phyloP scores from a whole-genome alignment of 1,140 invertebrate genomes.

The Augochlora pura region DNA sequence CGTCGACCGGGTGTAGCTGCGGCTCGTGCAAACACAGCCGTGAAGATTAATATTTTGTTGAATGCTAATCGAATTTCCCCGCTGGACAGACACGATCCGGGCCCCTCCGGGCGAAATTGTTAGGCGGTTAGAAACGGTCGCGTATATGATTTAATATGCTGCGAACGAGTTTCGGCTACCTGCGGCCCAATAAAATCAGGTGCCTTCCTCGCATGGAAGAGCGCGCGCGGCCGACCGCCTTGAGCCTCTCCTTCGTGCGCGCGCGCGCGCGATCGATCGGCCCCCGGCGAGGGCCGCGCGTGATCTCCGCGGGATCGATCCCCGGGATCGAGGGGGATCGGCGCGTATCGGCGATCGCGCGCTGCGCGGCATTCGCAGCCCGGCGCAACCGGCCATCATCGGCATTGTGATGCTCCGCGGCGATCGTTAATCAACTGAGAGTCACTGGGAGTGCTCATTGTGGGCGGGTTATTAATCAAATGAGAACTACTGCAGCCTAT shows the following conservation, averaged over 20 bases:
- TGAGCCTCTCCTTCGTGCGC: neutral
- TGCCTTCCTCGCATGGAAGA: conserved; percentile 8
- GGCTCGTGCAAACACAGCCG: conserved; percentile 5
- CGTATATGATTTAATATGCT: conserved; percentile 44
- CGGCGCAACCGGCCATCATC: conserved; percentile 55
- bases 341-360: conserved; percentile 46
- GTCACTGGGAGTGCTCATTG: conserved; percentile 75
- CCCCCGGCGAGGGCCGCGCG: too few species aligned
- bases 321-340: conserved; percentile 9
- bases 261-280: too few species aligned
- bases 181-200: conserved; percentile 38
- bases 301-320: conserved; percentile 47
- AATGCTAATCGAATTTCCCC: conserved; percentile 30
- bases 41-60: conserved; percentile 36
- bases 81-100: neutral
- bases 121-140: conserved; percentile 43
- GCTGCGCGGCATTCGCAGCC: conserved; percentile 27
- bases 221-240: neutral
- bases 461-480: conserved; percentile 79
- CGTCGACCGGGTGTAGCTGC: neutral
- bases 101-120: conserved; percentile 10
- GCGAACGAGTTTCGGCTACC: conserved; percentile 47
- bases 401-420: conserved; percentile 58
- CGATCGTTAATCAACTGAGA: conserved; percentile 79
- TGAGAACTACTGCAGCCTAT: conserved; percentile 78